These are phyloP conservation scores for Porites evermanni DNA, from an alignment of 92 coral and sea anemone species.

Conservation along the genomic window DNA sequence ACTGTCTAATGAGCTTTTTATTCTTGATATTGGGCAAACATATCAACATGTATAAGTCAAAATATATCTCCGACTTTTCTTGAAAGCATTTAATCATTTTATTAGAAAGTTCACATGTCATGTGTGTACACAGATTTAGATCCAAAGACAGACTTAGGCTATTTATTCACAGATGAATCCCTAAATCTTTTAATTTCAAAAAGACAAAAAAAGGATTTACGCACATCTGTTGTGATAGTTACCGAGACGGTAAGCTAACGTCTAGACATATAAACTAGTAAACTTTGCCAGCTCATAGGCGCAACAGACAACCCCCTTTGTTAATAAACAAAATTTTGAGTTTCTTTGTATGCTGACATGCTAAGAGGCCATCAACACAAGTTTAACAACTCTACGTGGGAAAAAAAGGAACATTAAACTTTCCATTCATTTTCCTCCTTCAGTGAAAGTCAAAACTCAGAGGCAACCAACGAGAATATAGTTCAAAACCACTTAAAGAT, in stretches of 20 bases:
- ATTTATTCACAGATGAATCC: conserved; percentile 1
- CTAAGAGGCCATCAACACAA: no score
- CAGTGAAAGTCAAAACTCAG: no score
- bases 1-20: no score
- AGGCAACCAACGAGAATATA: no score
- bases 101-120: not conserved
- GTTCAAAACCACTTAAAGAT: no score
- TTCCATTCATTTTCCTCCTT: no score
- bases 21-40: no score
- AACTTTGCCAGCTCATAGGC: not conserved
- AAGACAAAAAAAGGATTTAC: not conserved
- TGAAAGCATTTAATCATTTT: not conserved
- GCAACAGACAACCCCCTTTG: not conserved
- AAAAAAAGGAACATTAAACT: no score
- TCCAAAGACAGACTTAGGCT: not conserved
- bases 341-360: no score
- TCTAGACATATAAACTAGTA: not conserved
- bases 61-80: not conserved
- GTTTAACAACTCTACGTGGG: no score
- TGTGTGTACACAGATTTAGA: not conserved
- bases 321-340: not conserved
- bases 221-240: not conserved
- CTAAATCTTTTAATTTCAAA: conserved; percentile 29
- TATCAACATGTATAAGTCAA: no score
- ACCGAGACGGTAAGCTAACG: not conserved